phyloP scores from a whole-genome alignment of 2,797 vertebrate species.

The Silurus lanzhouensis region DNA sequence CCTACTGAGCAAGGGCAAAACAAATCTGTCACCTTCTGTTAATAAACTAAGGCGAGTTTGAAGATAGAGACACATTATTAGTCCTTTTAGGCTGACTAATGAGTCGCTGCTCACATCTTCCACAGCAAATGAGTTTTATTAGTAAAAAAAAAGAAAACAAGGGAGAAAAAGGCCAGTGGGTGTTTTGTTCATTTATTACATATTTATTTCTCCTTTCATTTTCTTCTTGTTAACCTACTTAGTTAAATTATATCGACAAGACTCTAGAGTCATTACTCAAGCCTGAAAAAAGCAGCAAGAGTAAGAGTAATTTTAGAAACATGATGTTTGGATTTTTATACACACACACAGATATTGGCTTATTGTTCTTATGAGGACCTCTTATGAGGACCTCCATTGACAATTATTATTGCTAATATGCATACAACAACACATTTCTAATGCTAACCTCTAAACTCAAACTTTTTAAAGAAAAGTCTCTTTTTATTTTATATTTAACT shows the following conservation, averaged over 20 bases:
- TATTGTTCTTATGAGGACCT: not conserved
- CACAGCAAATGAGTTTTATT: constrained; percentile 30
- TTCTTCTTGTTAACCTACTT: constrained; percentile 48
- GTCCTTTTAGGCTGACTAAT: constrained; percentile 35
- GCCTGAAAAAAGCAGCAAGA: constrained; percentile 31
- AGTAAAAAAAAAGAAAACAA: constrained; percentile 28
- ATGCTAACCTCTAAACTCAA: not conserved
- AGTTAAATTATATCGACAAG: constrained; percentile 47
- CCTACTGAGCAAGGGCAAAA: constrained; percentile 44
- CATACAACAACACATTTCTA: not conserved
- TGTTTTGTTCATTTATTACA: constrained; percentile 14
- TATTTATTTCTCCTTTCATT: constrained; percentile 37
- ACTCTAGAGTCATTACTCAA: constrained; percentile 49
- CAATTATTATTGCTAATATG: not conserved
- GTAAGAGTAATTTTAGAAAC: constrained; percentile 27
- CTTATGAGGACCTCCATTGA: not conserved
- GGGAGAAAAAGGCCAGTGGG: constrained; percentile 12
- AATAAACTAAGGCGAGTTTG: constrained; percentile 40
- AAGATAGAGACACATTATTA: constrained; percentile 39
- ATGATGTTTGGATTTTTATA: not conserved
- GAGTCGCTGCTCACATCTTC: constrained; percentile 14
- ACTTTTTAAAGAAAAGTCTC: not conserved
- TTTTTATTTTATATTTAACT: too few relatives aligned
- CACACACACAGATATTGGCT: not conserved
- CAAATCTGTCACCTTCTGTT: constrained; percentile 51